Base-by-base conservation (phyloP, 2,797 vertebrate species). In the Nyctibius grandis region DNA sequence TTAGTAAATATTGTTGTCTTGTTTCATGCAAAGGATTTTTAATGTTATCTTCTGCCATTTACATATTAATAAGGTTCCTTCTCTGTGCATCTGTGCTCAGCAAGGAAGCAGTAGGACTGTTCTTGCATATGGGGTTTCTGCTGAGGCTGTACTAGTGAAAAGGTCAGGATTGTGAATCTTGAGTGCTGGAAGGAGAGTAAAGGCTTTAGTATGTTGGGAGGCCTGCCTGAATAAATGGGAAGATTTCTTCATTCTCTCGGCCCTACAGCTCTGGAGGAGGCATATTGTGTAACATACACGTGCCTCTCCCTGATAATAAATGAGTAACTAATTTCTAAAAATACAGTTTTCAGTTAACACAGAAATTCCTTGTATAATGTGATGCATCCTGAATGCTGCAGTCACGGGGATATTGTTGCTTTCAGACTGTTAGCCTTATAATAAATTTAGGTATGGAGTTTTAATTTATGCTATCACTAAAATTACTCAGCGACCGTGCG, bases 81-180 rank as follows among this genome's bases (percentile, higher is more conserved):
- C 91, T 60, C 40, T 61, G 1, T 78, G 68, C 75, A 6, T 95
- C 73, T 91, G 60, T 87, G 68, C 78, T 96, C 34, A 94, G 51
- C 47, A 60, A 83, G 81, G 72, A 92, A 76, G 79, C 65, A 85
- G 61, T 11, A 36, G 82, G 44, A 3, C 87, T 21, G 29, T 44
- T 96, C 94, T 79, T 93, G 70, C 77, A 54, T 90, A 36, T 3
- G 33, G 25, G 77, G 72, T 88, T 97, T 96, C 70, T 97, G 88
- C 84, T 95, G 87, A 91, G 80, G 81, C 75, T 54, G 12, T 56
- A 15, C 54, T 54, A 74, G 68, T 54, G 65, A 72, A 87, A 95
- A 96, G 90, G 85, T 95, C 89, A 91, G 23, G 44, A 63, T 28
- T 88, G 47, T 93, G 83, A 64, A 56, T 73, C 64, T 89, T 31